phyloP scores from a whole-genome alignment of 2,113 vertebrate species.

The Tyto alba region DNA sequence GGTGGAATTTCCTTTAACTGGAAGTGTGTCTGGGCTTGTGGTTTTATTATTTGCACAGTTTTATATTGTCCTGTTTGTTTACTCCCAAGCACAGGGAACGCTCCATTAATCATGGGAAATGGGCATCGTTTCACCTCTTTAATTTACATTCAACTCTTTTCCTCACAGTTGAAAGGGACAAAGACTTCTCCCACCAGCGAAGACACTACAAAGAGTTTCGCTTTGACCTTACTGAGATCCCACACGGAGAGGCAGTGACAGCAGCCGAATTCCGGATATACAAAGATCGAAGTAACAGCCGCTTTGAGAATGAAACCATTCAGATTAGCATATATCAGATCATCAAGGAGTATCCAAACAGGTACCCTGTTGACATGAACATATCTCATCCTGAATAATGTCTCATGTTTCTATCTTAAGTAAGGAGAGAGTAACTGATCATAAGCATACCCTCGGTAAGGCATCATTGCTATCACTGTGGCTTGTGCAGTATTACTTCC shows the following conservation, averaged over 20 bases:
- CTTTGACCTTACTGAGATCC: conserved; percentile 97
- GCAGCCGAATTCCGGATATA: conserved; percentile 97
- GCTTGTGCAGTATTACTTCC: background rate
- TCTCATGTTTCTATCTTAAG: background rate
- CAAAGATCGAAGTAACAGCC: conserved; percentile 88
- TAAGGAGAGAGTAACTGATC: background rate
- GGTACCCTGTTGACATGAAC: conserved; percentile 62
- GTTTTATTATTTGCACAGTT: conserved; percentile 66
- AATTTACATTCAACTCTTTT: conserved; percentile 18
- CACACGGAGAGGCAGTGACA: conserved; percentile 92
- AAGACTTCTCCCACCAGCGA: conserved; percentile 96
- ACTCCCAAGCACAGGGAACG: conserved; percentile 44
- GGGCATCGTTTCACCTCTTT: conserved; percentile 9
- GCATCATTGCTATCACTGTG: background rate
- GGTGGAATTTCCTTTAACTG: conserved; percentile 71
- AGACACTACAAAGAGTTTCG: conserved; percentile 98
- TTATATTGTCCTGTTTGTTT: conserved; percentile 60
- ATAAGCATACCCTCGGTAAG: accelerated
- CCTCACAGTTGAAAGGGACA: conserved; percentile 92
- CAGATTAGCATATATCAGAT: conserved; percentile 95
- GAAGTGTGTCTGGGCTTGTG: conserved; percentile 58
- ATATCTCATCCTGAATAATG: accelerated
- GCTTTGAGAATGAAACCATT: conserved; percentile 91
- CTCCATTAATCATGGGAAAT: conserved; percentile 40
- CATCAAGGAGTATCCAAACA: conserved; percentile 92